Conservation (phyloP, 2,888 invertebrate genomes). For the Hemaris fuciformis region DNA sequence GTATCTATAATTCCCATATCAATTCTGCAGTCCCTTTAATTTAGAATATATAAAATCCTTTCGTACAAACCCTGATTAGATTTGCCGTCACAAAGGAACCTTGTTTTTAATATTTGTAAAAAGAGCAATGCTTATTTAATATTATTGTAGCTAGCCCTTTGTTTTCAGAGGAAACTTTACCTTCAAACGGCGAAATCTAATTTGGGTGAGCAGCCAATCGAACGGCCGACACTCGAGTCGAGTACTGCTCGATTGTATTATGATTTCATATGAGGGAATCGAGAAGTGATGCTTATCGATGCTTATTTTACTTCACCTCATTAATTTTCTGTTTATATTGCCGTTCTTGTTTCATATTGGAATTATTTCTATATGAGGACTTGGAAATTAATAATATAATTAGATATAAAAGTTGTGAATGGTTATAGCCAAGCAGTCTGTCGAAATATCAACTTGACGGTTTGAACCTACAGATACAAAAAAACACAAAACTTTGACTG, state of each 20-base stretch:
- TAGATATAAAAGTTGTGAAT: too few relatives aligned
- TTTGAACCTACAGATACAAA: too few relatives aligned
- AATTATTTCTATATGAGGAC: background rate
- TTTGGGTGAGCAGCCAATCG: conserved; percentile 34
- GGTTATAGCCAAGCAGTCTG: too few relatives aligned
- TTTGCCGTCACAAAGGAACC: background rate
- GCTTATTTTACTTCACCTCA: background rate
- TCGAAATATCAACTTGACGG: too few relatives aligned
- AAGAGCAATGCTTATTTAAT: conserved; percentile 39
- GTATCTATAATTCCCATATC: background rate
- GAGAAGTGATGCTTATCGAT: background rate
- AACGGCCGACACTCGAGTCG: conserved; percentile 28
- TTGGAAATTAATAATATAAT: too few relatives aligned
- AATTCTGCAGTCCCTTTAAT: background rate
- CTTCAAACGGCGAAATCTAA: conserved; percentile 41
- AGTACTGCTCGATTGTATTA: conserved; percentile 24
- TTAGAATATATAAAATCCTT: too few relatives aligned
- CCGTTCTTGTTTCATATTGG: background rate
- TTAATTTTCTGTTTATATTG: background rate
- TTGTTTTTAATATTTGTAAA: conserved; percentile 3
- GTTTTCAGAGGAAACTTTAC: conserved; percentile 41
- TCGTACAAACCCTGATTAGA: background rate
- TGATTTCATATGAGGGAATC: conserved; percentile 29
- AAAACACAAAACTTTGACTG: too few relatives aligned
- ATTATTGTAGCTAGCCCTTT: conserved; percentile 34